Evolutionary conservation across 2,888 invertebrate species (phyloP).

Genomic region (Apamea crenata): DNA sequence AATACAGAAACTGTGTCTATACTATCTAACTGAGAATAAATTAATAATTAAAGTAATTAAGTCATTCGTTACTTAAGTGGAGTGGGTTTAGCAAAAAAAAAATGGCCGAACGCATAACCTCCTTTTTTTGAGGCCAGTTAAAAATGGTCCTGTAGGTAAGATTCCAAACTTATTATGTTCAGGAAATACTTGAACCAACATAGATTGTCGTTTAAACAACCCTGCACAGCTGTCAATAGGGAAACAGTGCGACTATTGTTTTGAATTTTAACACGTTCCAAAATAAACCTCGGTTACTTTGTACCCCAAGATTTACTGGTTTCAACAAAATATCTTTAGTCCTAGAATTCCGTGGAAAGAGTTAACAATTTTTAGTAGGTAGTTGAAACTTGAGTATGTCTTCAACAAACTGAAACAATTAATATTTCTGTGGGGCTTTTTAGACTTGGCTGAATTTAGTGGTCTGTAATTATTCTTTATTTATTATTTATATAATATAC

Average conservation of each 20-base stretch:
- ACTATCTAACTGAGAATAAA: not conserved
- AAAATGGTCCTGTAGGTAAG: not conserved
- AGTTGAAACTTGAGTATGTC: conserved; percentile 15
- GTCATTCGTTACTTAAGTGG: not conserved
- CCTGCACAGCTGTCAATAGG: conserved; percentile 59
- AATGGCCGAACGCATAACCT: not conserved
- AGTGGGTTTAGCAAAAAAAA: no score
- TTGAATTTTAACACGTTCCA: conserved; percentile 68
- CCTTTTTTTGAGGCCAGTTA: not conserved
- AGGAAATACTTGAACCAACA: not conserved
- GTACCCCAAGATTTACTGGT: conserved; percentile 45
- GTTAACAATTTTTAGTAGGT: not conserved
- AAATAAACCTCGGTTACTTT: conserved; percentile 64
- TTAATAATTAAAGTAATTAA: not conserved
- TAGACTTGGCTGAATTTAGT: not conserved
- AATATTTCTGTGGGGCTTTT: not conserved
- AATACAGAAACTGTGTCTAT: not conserved
- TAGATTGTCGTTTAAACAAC: conserved; percentile 26
- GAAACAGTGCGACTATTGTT: conserved; percentile 64
- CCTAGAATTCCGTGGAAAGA: conserved; percentile 17
- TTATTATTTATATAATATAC: no score
- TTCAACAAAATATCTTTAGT: conserved; percentile 34
- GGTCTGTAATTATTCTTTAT: not conserved
- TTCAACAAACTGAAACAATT: not conserved
- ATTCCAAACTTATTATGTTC: not conserved